Evolutionary conservation across 2,113 vertebrate genomes (phyloP), one percentile per base, ranked within the genome.

Genomic region (Rhea americana): DNA sequence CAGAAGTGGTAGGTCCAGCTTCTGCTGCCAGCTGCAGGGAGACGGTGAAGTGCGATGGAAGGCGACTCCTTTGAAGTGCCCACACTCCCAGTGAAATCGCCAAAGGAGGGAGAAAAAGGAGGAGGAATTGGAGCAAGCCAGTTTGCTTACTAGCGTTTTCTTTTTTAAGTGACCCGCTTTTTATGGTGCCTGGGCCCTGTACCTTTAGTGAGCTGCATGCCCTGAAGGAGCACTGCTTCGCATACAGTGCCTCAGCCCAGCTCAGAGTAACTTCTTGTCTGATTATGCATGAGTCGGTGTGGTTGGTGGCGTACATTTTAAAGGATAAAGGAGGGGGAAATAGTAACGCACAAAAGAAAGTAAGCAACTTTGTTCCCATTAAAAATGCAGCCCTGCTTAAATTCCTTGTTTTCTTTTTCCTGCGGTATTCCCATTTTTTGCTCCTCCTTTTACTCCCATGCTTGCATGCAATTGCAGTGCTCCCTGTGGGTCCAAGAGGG

Each of bases 291-390:
- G 70, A 87, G 58, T 37, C 80, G 82, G 59, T 78, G 55, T 37
- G 53, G 20, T 43, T 17, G 77, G n/a, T 28, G 58, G 65, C 30
- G 7, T 22, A 4, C 71, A 66, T 86, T 92, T 93, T 66, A 63
- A 85, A 28, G 39, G 71, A 51, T 59, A 66, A 80, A 56, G 50
- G 32, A 75, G n/a, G 48, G 45, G n/a, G 18, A 91, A 78, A 76
- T 65, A 75, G 39, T 86, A 91, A 73, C 63, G 53, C 18, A 13
- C 45, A 85, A 83, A 62, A 78, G 22, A 72, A 91, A 90, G 39
- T 19, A 73, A 90, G 83, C 80, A 91, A 79, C 66, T 94, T 66
- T 39, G 35, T 90, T 91, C 65, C 58, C 83, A 76, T 95, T 81
- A 82, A 82, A 65, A 93, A 71, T 41, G 5, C 68, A 90, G 53